Evolutionary conservation across 2,888 invertebrate genomes (phyloP), one percentile per base, ranked within the genome.

Genomic region (Orchesella flavescens): DNA sequence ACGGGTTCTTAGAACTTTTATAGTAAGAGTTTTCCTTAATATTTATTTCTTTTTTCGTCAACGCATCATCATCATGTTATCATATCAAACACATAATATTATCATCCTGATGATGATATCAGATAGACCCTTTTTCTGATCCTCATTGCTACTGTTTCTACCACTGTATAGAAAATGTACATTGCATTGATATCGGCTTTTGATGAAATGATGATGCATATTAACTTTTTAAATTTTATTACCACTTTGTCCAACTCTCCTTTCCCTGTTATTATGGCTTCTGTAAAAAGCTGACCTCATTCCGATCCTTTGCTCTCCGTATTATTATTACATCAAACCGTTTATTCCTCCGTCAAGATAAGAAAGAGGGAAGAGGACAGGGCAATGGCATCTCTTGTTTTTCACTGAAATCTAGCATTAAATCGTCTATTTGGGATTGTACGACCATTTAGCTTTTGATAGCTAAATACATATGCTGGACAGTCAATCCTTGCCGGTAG

Each of bases 321-420:
- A 61, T 74, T 69, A 69, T 78, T 82, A 82, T 75, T 69, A 76
- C 75, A 71, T 76, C 75, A 81, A 81, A 81, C 75, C 76, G 76
- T 76, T 69, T 83, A 83, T 72, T 72, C n/a, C n/a, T n/a, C n/a
- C n/a, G n/a, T n/a, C 44, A 12, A 61, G 74, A 63, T 61, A 73
- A 53, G 49, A 15, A 66, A 74, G 34, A 15, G 23, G 34, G 43
- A 75, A 53, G 57, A 82, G 44, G 75, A 75, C 81, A 83, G 76
- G 24, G 44, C 72, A 69, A 68, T 68, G 74, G 80, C 75, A 74
- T 81, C 12, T 55, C 59, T 59, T 73, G 73, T 59, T 55, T 55
- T 19, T 44, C 21, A 12, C n/a, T 61, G 23, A 61, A 61, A 23
- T 61, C 17, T 61, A 24, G 23, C 9, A 66, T 66, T 66, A 43